Percentiles rank a stretch among this genome's conserved stretches.
Conservation (phyloP, 2,113 vertebrate species). For the Corythoichthys haematopterus region DNA sequence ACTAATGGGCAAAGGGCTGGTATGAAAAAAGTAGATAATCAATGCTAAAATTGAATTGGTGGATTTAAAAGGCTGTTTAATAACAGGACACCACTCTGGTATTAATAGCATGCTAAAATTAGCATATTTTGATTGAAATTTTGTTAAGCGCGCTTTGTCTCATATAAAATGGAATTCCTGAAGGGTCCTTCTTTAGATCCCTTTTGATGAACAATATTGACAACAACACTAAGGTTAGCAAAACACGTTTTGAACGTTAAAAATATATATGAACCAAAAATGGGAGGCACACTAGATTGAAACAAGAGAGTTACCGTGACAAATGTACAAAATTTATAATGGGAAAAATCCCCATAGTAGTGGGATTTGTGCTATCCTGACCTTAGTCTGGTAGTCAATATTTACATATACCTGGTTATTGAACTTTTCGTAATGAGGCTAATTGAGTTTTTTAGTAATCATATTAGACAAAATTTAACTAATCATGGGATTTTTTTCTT, state of each 20-base stretch:
- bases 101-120: not conserved
- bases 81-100: not conserved
- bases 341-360: not conserved
- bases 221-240: not conserved
- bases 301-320: not conserved
- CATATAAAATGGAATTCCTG: not conserved
- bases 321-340: not conserved
- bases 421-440: too few relatives aligned
- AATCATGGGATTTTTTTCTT: not conserved
- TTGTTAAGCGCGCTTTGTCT: not conserved
- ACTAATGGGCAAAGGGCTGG: not conserved
- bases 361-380: not conserved
- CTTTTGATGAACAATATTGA: not conserved
- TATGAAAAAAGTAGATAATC: not conserved
- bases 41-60: not conserved
- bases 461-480: too few relatives aligned
- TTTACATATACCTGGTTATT: not conserved
- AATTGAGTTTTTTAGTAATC: too few relatives aligned
- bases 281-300: not conserved
- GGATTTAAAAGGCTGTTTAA: not conserved
- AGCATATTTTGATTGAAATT: not conserved
- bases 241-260: not conserved
- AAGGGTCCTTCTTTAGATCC: not conserved
- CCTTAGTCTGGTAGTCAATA: not conserved
- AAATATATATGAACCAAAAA: not conserved